Evolutionary conservation across 2,888 invertebrate species (phyloP), one percentile per base, ranked within the genome.

Genomic region (Oegoconia quadripuncta): DNA sequence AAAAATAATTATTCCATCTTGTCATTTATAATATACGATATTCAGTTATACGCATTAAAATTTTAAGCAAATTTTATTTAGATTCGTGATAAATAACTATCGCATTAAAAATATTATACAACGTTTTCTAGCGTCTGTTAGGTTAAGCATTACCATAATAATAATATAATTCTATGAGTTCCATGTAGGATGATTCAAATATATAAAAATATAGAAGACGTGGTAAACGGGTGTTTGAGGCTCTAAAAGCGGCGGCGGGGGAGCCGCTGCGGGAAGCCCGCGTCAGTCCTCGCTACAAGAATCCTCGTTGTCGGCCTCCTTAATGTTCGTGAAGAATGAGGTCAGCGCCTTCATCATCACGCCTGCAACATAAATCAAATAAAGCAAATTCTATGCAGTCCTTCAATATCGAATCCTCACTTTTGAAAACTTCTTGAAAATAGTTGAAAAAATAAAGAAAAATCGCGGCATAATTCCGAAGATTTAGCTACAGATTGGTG

Each of bases 301-400:
- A 61, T 87, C 90, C 50, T 92, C 90, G 52, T 91, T 91, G 55
- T 92, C 92, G 36, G 88, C 90, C 73, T 93, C 93, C 64, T 89
- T 90, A 53, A 93, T 84, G 65, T 89, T 90, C 33, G 91, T 91
- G 80, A 93, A 92, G 87, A 93, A 93, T 51, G 92, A 91, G 40
- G 91, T 92, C 47, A 95, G 88, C 56, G 93, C 91, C 73, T 91
- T 92, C 55, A 92, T 72, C 59, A 94, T 93, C 27, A 94, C 92
- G 53, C 92, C 93, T 90, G 59, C 25, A 48, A 46, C 37, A 45
- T 33, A 44, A 34, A 33, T 33, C 15, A 34, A 3, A 17, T 15
- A 17, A 26, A 8, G 11, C 22, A 11, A 22, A 26, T n/a, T 16
- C 9, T 25, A 37, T 25, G n/a, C n/a, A 20, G n/a, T n/a, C n/a